Evolutionary conservation across 2,797 vertebrate genomes (phyloP), one percentile per base, ranked within the genome.

Genomic region (Oryzias dopingdopingensis): DNA sequence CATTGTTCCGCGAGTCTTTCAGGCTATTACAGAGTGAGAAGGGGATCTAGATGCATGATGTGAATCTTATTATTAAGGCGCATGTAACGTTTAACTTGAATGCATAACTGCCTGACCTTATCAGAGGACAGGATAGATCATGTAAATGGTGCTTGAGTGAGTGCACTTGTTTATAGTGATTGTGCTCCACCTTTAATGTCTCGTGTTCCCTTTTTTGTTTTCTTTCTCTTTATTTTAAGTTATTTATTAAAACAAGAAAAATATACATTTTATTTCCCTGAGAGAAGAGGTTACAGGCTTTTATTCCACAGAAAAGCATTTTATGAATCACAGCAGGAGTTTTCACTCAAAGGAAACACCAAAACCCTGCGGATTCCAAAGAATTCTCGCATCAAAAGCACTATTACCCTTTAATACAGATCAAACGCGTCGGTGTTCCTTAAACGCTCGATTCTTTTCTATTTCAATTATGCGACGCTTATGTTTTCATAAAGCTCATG

Each of bases 401-500:
- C 86, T 79, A 83, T 88, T 85, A 84, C 70, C 80, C 85, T 84
- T 81, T 82, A 81, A 79, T 70, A 79, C 75, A 88, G 84, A 86
- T 91, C 88, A 91, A 91, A 91, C 85, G 66, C 76, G 52, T 80
- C 62, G 62, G 49, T 76, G 72, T 79, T 79, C 82, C 79, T 70
- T 90, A 90, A 89, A 90, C 85, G 80, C 81, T 64, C 59, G 67
- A 82, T 86, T 88, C 78, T 75, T 86, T 87, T 85, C 80, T 82
- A 81, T 70, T 86, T 88, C 85, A 85, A 82, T 88, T 86, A 82
- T 77, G 70, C 72, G 75, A 70, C 72, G 73, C 84, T 84, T 81
- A 62, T 88, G 84, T 88, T 87, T 84, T 86, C 78, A 60, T 71
- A 79, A 82, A 67, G 74, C 75, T 62, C 67, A 65, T 76, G 67